Evolutionary conservation across 1,140 invertebrate species (phyloP), one percentile per base, ranked within the genome.

Genomic region (Calephelis nemesis): DNA sequence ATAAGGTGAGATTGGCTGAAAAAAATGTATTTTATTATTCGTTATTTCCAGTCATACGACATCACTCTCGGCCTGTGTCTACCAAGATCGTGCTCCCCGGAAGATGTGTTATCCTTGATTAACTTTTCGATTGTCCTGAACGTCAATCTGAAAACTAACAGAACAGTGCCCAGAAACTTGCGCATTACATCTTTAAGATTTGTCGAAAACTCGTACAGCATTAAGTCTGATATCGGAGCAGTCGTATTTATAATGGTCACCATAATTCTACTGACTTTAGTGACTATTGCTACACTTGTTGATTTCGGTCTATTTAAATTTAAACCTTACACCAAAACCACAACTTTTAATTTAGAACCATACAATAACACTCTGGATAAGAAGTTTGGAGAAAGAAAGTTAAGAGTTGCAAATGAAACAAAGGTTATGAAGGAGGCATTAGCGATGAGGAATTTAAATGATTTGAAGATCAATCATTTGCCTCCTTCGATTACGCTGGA

Each of bases 71-170:
- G 89, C 0, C 65, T 88, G 9, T 91, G 89, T 63, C 62, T 91
- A 5, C 89, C 89, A 1, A 68, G 78, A 5, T 82, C 84, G 7
- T 91, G 89, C 65, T 65, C 76, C 2, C 67, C 79, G 1, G 76
- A 84, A 7, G 89, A 91, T 63, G 69, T 89, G 1, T 62, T 77
- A 15, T 81, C 87, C 4, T 76, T 90, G 11, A 71, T 91, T 0
- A 87, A 88, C 62, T 91, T 91, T 68, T 89, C 86, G 7, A 84
- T 88, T n/a, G 88, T 87, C 79, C 77, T 91, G 10, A 88, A 84
- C 45, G 87, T 90, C 40, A 84, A 89, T 63, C 66, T 91, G 50
- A 87, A 83, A 70, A 77, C 79, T 4, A 91, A 90, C 63, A 81
- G 73, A 54, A 83, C 82, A 1, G 67, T 79, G 0, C 81, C 82